These are phyloP conservation scores for Orchesella flavescens DNA, from an alignment of 2,888 invertebrate species.

Conservation along the genomic window DNA sequence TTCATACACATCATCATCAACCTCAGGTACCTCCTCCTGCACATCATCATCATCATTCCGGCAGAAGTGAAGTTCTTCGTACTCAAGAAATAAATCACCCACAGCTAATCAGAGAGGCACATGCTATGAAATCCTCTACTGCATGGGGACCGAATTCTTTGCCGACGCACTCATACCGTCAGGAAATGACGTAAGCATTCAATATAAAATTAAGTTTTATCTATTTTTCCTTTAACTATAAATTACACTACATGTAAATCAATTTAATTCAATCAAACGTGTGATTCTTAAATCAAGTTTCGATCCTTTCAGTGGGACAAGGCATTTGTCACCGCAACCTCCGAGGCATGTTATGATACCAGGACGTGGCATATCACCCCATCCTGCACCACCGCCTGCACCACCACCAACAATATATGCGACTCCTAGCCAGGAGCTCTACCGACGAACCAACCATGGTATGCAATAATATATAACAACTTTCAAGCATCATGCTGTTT, in stretches of 20 bases:
- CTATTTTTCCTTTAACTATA: not conserved
- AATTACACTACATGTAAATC: no score
- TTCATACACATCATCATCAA: slow-evolving; percentile 63
- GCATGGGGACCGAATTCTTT: slow-evolving; percentile 68
- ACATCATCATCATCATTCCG: slow-evolving; percentile 68
- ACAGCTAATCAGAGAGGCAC: slow-evolving; percentile 73
- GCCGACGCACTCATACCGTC: slow-evolving; percentile 69
- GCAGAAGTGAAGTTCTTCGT: slow-evolving; percentile 74
- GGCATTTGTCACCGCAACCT: slow-evolving; percentile 71
- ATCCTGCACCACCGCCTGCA: slow-evolving; percentile 65
- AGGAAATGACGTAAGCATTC: slow-evolving; percentile 64
- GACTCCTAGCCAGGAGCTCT: slow-evolving; percentile 69
- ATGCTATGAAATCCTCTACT: slow-evolving; percentile 67
- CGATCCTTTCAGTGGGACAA: slow-evolving; percentile 26
- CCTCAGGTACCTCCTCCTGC: slow-evolving; percentile 68
- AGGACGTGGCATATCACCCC: slow-evolving; percentile 69
- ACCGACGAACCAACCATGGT: slow-evolving; percentile 69
- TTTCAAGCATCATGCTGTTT: not conserved
- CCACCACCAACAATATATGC: slow-evolving; percentile 69
- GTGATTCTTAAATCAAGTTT: not conserved
- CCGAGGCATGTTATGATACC: slow-evolving; percentile 69
- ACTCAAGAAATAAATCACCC: slow-evolving; percentile 75
- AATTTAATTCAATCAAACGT: not conserved
- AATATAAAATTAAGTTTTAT: no score
- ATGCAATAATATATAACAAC: not conserved